These are phyloP conservation scores for Rachycentron canadum DNA, from an alignment of 2,797 vertebrate genomes.

Conservation along the genomic window DNA sequence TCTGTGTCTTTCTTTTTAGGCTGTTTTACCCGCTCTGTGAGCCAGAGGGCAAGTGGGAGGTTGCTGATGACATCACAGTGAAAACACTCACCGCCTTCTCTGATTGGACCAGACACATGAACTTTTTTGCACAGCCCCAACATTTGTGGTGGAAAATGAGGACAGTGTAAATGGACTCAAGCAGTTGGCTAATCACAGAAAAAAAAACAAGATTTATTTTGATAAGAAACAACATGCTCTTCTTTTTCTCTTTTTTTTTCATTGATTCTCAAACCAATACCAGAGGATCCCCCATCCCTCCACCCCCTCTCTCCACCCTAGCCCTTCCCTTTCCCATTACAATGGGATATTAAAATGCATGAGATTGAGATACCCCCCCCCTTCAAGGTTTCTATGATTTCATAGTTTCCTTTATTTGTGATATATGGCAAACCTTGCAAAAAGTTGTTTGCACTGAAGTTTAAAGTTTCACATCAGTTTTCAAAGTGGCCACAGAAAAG, in stretches of 20 bases:
- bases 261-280: conserved; percentile 90
- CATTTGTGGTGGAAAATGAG: conserved; percentile 95
- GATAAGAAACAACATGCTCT: conserved; percentile 89
- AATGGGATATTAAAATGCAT: conserved; percentile 90
- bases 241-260: conserved; percentile 87
- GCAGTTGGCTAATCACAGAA: conserved; percentile 85
- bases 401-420: conserved; percentile 79
- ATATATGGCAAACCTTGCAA: conserved; percentile 79
- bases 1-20: conserved; percentile 48
- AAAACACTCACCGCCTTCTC: conserved; percentile 93
- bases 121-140: conserved; percentile 96
- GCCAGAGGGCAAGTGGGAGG: conserved; percentile 72
- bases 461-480: conserved; percentile 89
- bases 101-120: conserved; percentile 96
- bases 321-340: conserved; percentile 58
- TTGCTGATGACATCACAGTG: conserved; percentile 71
- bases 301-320: background rate
- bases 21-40: conserved; percentile 53
- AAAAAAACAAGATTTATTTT: conserved; percentile 93
- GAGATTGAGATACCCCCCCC: conserved; percentile 83
- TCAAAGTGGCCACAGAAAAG: conserved; percentile 89
- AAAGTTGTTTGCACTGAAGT: conserved; percentile 93
- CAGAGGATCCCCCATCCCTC: conserved; percentile 61
- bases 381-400: conserved; percentile 80
- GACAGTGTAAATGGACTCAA: conserved; percentile 90